Conservation (phyloP, 2,797 vertebrate genomes). For the Poliocrania exsul region DNA sequence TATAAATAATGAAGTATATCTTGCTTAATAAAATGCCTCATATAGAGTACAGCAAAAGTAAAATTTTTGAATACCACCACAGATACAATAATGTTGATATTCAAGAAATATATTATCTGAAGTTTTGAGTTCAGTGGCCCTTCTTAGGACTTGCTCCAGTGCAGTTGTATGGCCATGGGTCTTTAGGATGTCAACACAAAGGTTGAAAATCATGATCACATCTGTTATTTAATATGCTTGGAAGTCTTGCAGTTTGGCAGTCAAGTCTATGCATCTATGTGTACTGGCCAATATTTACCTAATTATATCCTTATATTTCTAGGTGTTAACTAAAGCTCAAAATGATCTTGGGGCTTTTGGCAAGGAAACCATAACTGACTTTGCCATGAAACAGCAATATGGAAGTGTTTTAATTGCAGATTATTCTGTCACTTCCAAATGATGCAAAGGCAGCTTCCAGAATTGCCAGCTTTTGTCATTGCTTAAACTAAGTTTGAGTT, state of each 20-base stretch:
- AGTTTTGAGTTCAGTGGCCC: background rate
- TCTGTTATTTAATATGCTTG: background rate
- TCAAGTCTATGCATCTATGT: background rate
- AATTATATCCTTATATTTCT: background rate
- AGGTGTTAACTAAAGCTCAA: background rate
- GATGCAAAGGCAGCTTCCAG: background rate
- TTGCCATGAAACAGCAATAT: background rate
- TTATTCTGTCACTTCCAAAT: background rate
- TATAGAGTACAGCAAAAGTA: background rate
- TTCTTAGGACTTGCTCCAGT: background rate
- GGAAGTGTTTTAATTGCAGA: background rate
- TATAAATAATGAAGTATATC: background rate
- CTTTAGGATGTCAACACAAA: background rate
- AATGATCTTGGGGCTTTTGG: background rate
- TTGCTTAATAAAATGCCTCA: background rate
- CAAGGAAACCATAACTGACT: background rate
- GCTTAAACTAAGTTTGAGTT: background rate
- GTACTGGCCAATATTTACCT: background rate
- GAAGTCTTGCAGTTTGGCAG: background rate
- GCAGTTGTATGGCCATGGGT: background rate
- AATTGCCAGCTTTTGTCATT: background rate
- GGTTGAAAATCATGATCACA: background rate
- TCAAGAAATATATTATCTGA: background rate
- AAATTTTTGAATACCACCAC: background rate
- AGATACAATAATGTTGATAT: background rate